Conservation (phyloP, 2,888 invertebrate species). For the Busseola fusca region DNA sequence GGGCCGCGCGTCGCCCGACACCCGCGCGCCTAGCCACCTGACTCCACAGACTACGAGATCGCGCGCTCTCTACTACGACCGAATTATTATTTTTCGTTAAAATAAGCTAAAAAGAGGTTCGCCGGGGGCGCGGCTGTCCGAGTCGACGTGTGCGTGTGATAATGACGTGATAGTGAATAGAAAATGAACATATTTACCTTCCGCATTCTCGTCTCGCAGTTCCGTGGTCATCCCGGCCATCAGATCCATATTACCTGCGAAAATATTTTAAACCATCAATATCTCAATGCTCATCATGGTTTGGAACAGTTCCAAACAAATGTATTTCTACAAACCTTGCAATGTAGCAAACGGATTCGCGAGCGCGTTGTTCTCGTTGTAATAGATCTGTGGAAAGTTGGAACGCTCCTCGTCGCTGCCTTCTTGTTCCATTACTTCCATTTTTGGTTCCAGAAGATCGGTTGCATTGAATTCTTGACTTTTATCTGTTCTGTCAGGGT, state of each 20-base stretch:
- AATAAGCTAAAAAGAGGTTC: constrained; percentile 74
- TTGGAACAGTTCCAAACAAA: constrained; percentile 22
- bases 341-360: constrained; percentile 87
- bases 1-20: constrained; percentile 79
- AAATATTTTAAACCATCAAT: constrained; percentile 38
- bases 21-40: constrained; percentile 86
- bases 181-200: constrained; percentile 80
- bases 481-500: constrained; percentile 81
- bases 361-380: constrained; percentile 83
- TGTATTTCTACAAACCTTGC: constrained; percentile 74
- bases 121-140: constrained; percentile 89
- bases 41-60: constrained; percentile 65
- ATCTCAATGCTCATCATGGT: constrained; percentile 10
- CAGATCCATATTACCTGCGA: constrained; percentile 85
- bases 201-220: constrained; percentile 83
- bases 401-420: constrained; percentile 91
- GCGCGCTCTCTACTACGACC: constrained; percentile 80
- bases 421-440: constrained; percentile 92
- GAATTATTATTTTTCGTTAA: constrained; percentile 58
- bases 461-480: constrained; percentile 84
- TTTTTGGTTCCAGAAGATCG: constrained; percentile 90
- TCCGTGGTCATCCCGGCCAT: constrained; percentile 83
- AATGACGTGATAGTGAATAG: constrained; percentile 80
- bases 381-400: constrained; percentile 81
- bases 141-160: constrained; percentile 87